Evolutionary conservation across 2,113 vertebrate species (phyloP), one percentile per base, ranked within the genome.

Genomic region (Phrynosoma blainvillii): DNA sequence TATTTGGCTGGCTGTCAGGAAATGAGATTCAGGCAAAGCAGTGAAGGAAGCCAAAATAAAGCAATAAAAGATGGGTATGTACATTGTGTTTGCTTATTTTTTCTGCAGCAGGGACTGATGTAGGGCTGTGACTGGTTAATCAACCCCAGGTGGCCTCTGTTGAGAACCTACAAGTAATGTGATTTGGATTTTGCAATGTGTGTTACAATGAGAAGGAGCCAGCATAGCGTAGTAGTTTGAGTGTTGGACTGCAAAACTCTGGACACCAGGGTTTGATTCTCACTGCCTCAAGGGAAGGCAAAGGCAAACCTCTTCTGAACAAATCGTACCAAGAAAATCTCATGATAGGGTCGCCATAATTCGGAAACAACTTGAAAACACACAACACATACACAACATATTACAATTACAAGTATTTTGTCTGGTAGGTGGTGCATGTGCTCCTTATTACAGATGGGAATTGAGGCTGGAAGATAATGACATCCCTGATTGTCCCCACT

Each of bases 1-100:
- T 0, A 9, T 40, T 82, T 25, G 84, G 84, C 78, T 62, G 62
- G 62, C 8, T 47, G 3, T 2, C 6, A 36, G 3, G 0, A 76
- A 91, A 80, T 54, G 56, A 4, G 27, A 85, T 86, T 84, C 68
- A 77, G 80, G 40, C 80, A 27, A 87, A 94, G 42, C n/a, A 56
- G 23, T 81, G 81, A 70, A 4, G 0, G 0, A 47, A 86, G 30
- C 62, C 71, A 86, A 86, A 12, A 47, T 18, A 90, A 89, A 59
- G 82, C 47, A 91, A 71, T 83, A 56, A 32, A 75, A 59, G 66
- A 74, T n/a, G 83, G 84, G 70, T 11, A 78, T 79, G 85, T 65
- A 36, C 6, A n/a, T 79, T 47, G 86, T 86, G 13, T 54, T n/a
- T 42, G 81, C 82, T 80, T 83, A 18, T 1, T 56, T 23, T 5